These are phyloP conservation scores for Ctenicera cuprea DNA, from an alignment of 2,888 invertebrate genomes.

Conservation along the genomic window DNA sequence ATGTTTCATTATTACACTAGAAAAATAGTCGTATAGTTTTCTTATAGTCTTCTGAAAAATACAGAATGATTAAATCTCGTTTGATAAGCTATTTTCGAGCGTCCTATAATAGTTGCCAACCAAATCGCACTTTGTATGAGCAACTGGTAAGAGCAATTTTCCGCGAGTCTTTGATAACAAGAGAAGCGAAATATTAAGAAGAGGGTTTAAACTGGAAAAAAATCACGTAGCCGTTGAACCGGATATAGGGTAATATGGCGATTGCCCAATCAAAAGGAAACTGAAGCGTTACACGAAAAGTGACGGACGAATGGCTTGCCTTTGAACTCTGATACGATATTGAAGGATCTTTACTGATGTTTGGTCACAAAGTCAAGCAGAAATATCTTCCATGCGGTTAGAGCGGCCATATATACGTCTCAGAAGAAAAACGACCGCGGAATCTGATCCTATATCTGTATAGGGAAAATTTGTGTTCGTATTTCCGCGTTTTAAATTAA, in stretches of 20 bases:
- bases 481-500: conserved; percentile 27
- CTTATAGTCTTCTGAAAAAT: no score
- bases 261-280: conserved; percentile 52
- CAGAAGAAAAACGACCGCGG: conserved; percentile 31
- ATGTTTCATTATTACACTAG: no score
- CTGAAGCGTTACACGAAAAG: conserved; percentile 45
- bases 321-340: conserved; percentile 54
- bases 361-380: conserved; percentile 53
- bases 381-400: conserved; percentile 51
- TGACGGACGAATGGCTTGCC: conserved; percentile 47
- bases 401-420: conserved; percentile 36
- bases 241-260: conserved; percentile 46
- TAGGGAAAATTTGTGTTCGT: conserved; percentile 28
- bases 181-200: conserved; percentile 30
- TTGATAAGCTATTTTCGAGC: no score
- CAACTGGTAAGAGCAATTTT: background rate
- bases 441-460: conserved; percentile 34
- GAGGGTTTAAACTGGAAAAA: conserved; percentile 20
- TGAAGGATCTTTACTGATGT: conserved; percentile 51
- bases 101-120: no score
- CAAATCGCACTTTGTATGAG: no score
- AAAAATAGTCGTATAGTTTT: no score
- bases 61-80: no score
- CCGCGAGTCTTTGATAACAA: conserved; percentile 9
- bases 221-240: conserved; percentile 35